These are phyloP conservation scores for Drosophila rhopaloa DNA, from an alignment of 1,140 invertebrate genomes.

Conservation along the genomic window DNA sequence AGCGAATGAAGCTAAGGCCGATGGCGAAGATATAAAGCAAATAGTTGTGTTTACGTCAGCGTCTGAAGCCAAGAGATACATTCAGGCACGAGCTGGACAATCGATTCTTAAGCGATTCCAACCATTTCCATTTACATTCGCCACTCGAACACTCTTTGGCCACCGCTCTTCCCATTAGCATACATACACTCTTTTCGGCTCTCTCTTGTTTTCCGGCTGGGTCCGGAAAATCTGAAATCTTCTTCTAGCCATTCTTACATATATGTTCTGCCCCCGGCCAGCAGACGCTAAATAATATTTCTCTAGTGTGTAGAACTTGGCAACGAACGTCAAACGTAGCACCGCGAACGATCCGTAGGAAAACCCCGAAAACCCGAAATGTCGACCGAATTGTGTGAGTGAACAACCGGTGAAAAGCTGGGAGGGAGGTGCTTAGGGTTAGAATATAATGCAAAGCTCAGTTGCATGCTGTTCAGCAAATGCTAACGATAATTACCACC, in stretches of 20 bases:
- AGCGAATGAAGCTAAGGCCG: conserved; percentile 16
- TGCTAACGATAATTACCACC: conserved; percentile 68
- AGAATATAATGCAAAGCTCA: conserved; percentile 35
- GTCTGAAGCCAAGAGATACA: conserved; percentile 24
- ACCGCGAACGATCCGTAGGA: conserved; percentile 52
- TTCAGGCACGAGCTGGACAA: conserved; percentile 28
- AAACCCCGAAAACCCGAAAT: conserved; percentile 46
- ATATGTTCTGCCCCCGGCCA: conserved; percentile 20
- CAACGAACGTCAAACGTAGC: conserved; percentile 69
- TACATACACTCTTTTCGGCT: conserved; percentile 13
- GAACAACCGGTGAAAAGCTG: background rate
- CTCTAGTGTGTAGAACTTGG: conserved; percentile 79
- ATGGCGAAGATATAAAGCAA: conserved; percentile 20
- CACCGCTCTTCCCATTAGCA: conserved; percentile 4
- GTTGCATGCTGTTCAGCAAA: conserved; percentile 35
- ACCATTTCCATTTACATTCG: conserved; percentile 60
- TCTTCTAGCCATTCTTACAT: conserved; percentile 28
- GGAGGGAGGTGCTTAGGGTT: conserved; percentile 2
- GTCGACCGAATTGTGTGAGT: conserved; percentile 77
- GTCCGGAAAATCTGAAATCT: conserved; percentile 64
- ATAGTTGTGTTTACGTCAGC: conserved; percentile 31
- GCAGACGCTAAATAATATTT: conserved; percentile 70
- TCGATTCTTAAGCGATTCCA: conserved; percentile 53
- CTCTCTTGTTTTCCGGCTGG: conserved; percentile 59
- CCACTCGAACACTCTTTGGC: conserved; percentile 4